phyloP scores from a whole-genome alignment of 2,888 invertebrate species.

The Dione juno region DNA sequence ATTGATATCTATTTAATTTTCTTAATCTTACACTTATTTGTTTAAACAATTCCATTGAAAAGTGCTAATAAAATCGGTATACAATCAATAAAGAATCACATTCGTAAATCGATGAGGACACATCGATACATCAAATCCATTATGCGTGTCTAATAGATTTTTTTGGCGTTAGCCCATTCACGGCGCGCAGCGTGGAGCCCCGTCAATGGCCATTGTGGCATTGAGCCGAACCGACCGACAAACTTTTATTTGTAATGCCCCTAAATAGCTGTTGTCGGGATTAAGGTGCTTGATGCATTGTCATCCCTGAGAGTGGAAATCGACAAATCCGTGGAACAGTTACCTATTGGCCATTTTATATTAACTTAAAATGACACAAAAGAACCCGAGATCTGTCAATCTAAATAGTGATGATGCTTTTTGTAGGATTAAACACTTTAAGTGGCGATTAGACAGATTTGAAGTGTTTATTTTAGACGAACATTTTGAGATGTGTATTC shows the following conservation, averaged over 20 bases:
- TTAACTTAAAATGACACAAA: conserved; percentile 55
- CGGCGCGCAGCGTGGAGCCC: conserved; percentile 75
- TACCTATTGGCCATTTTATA: conserved; percentile 35
- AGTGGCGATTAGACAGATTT: conserved; percentile 53
- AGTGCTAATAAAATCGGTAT: conserved; percentile 46
- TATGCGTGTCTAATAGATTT: conserved; percentile 82
- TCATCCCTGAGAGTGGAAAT: conserved; percentile 66
- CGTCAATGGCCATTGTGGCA: conserved; percentile 79
- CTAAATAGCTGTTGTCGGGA: conserved; percentile 82
- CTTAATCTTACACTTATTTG: conserved; percentile 40
- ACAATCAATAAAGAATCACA: conserved; percentile 43
- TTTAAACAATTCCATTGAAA: conserved; percentile 34
- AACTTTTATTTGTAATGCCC: conserved; percentile 81
- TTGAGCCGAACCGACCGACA: conserved; percentile 65
- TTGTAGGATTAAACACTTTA: conserved; percentile 69
- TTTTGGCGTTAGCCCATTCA: conserved; percentile 79
- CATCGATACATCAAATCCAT: conserved; percentile 67
- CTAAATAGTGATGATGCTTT: conserved; percentile 65
- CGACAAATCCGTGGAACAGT: conserved; percentile 56
- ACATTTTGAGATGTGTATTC: conserved; percentile 22
- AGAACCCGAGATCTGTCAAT: conserved; percentile 74
- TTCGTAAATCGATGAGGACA: conserved; percentile 61
- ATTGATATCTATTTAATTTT: neutral
- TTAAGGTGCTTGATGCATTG: conserved; percentile 75
- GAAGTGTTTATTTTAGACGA: conserved; percentile 53